phyloP scores from a whole-genome alignment of 2,888 invertebrate genomes.

The Psylliodes chrysocephalus region DNA sequence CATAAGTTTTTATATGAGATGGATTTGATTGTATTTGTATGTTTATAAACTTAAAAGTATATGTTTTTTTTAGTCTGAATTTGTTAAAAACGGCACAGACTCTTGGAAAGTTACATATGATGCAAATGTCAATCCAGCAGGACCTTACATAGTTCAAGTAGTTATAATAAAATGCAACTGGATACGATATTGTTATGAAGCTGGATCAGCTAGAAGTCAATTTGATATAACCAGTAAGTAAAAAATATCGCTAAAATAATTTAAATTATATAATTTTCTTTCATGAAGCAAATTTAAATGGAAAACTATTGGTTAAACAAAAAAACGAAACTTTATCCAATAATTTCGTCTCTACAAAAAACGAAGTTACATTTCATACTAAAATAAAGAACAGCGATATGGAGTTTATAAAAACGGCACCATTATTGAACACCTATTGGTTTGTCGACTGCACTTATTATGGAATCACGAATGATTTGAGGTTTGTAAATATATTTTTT shows the following conservation, averaged over 20 bases:
- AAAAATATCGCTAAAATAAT: too few species aligned
- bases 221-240: conserved; percentile 67
- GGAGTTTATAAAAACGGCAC: conserved; percentile 69
- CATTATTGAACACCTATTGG: conserved; percentile 76
- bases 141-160: conserved; percentile 71
- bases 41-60: too few species aligned
- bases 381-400: conserved; percentile 71
- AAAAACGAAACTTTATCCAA: conserved; percentile 68
- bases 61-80: conserved; percentile 62
- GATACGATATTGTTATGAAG: conserved; percentile 60
- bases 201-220: conserved; percentile 61
- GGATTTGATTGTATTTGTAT: too few species aligned
- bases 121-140: conserved; percentile 66
- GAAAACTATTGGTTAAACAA: conserved; percentile 74
- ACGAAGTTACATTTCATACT: conserved; percentile 70
- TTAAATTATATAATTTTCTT: too few species aligned
- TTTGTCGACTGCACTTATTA: conserved; percentile 80
- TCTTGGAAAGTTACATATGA: conserved; percentile 74
- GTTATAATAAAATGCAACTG: conserved; percentile 60
- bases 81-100: conserved; percentile 66
- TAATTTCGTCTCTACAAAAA: conserved; percentile 73
- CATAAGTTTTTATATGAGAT: too few species aligned
- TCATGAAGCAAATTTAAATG: conserved; percentile 74
- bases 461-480: conserved; percentile 71
- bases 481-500: not conserved